These are phyloP conservation scores for Clytia hemisphaerica DNA, from an alignment of 30 jellyfish, hydroid and myxozoan species.

Conservation along the genomic window DNA sequence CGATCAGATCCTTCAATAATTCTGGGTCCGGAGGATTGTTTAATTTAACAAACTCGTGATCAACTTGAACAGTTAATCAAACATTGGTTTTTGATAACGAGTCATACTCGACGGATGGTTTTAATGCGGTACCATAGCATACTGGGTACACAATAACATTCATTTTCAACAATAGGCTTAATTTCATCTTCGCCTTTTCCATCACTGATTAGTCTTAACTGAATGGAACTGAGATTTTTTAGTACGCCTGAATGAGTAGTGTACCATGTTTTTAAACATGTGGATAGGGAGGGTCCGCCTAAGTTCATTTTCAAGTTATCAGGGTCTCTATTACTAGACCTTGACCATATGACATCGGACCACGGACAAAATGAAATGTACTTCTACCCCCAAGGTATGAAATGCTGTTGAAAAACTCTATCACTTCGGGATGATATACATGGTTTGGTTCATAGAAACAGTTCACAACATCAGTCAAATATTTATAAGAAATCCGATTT, in stretches of 20 bases:
- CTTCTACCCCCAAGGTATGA: slow-evolving; percentile 33
- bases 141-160: too few species aligned
- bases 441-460: slow-evolving; percentile 8
- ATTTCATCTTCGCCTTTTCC: too few species aligned
- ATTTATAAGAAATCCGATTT: slow-evolving; percentile 31
- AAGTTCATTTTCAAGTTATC: slow-evolving; percentile 14
- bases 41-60: slow-evolving; percentile 8
- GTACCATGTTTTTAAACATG: slow-evolving; percentile 9
- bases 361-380: slow-evolving; percentile 1
- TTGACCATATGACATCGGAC: slow-evolving; percentile 25
- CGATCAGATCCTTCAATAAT: neutral
- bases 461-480: slow-evolving; percentile 17
- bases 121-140: slow-evolving; percentile 37
- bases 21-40: neutral
- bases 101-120: slow-evolving; percentile 33
- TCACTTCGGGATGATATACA: slow-evolving; percentile 25
- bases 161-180: too few species aligned
- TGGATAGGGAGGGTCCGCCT: slow-evolving; percentile 35
- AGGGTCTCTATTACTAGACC: neutral
- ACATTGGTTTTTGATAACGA: slow-evolving; percentile 3
- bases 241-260: slow-evolving; percentile 28
- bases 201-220: too few species aligned
- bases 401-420: slow-evolving; percentile 16
- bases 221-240: neutral
- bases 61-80: neutral